phyloP scores from a whole-genome alignment of 2,888 invertebrate genomes.

The Erpobdella octoculata region DNA sequence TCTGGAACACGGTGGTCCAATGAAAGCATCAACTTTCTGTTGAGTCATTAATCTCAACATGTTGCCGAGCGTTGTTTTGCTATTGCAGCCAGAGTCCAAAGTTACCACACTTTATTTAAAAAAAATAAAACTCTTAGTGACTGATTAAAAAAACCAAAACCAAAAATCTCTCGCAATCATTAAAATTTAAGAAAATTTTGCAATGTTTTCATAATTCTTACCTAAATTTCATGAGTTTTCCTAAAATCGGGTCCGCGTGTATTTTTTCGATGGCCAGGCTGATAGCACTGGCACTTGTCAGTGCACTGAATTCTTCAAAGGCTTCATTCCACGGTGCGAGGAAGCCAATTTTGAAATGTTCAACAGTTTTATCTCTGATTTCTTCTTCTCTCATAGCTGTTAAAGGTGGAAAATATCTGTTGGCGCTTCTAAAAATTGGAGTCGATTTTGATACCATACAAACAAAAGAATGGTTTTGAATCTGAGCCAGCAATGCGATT shows the following conservation, averaged over 20 bases:
- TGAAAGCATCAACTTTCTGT: conserved; percentile 36
- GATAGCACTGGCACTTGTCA: conserved; percentile 38
- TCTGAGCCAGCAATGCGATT: no score
- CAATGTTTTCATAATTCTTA: neutral
- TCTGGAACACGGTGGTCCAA: conserved; percentile 38
- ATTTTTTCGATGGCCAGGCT: conserved; percentile 35
- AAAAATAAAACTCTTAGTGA: neutral
- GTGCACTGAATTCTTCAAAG: conserved; percentile 36
- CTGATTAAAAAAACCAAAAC: no score
- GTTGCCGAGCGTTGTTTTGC: conserved; percentile 35
- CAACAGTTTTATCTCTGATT: no score
- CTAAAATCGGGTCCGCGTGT: conserved; percentile 32
- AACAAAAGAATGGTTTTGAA: no score
- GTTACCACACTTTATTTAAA: conserved; percentile 33
- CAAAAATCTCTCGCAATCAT: no score
- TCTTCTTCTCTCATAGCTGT: no score
- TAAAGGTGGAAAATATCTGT: no score
- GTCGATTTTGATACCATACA: no score
- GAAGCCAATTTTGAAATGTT: conserved; percentile 35
- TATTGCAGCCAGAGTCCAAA: conserved; percentile 34
- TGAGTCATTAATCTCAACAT: conserved; percentile 32
- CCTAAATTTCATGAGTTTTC: conserved; percentile 31
- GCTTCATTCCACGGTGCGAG: conserved; percentile 36
- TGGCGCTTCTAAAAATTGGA: no score
- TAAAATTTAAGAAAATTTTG: neutral